These are phyloP conservation scores for Notodonta dromedarius DNA, from an alignment of 2,888 invertebrate genomes.

Conservation along the genomic window DNA sequence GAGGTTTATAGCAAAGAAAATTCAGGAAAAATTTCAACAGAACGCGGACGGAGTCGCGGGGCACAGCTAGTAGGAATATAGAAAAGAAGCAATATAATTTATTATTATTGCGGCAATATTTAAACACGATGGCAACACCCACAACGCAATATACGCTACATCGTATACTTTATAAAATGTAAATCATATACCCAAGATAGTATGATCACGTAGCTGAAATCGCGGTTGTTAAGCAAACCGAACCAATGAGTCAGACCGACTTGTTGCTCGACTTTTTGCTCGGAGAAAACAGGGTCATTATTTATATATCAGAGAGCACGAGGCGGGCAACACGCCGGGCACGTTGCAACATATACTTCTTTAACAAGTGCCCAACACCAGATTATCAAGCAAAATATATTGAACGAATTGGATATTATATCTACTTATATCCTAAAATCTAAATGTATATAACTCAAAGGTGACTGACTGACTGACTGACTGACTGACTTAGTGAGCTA, in stretches of 20 bases:
- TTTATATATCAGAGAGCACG: conserved; percentile 30
- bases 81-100: conserved; percentile 20
- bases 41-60: too few species aligned
- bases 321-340: conserved; percentile 25
- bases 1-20: too few species aligned
- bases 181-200: conserved; percentile 38
- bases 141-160: conserved; percentile 28
- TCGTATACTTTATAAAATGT: conserved; percentile 32
- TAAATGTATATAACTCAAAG: too few species aligned
- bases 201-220: conserved; percentile 42
- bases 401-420: too few species aligned
- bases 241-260: conserved; percentile 50
- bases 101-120: conserved; percentile 24
- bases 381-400: too few species aligned
- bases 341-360: conserved; percentile 33
- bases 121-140: conserved; percentile 24
- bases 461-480: too few species aligned
- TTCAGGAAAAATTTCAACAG: too few species aligned
- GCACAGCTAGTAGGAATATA: too few species aligned
- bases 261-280: conserved; percentile 53
- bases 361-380: conserved; percentile 19
- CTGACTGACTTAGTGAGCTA: too few species aligned
- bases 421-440: too few species aligned
- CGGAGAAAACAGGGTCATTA: conserved; percentile 44
- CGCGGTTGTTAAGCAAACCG: conserved; percentile 39